phyloP scores from a whole-genome alignment of 2,888 invertebrate genomes.

The Malthinus seriepunctatus region DNA sequence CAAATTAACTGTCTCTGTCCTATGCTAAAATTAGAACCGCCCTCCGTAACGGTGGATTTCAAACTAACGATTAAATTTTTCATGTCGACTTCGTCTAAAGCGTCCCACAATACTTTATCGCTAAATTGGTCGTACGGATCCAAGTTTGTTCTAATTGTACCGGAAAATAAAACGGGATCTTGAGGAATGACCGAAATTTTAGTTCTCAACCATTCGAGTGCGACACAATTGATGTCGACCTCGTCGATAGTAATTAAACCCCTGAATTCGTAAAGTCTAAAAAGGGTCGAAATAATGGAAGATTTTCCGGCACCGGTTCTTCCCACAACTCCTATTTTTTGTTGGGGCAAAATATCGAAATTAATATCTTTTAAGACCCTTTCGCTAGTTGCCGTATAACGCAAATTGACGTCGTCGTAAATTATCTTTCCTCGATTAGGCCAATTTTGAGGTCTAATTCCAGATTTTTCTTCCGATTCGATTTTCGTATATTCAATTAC shows the following conservation, averaged over 20 bases:
- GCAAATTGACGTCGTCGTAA: slow-evolving; percentile 69
- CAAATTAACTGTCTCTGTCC: slow-evolving; percentile 69
- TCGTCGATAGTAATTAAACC: slow-evolving; percentile 82
- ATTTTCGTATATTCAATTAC: slow-evolving; percentile 57
- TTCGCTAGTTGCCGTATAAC: slow-evolving; percentile 72
- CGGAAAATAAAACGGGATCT: slow-evolving; percentile 83
- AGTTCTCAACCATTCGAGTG: slow-evolving; percentile 73
- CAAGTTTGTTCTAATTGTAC: slow-evolving; percentile 82
- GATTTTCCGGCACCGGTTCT: slow-evolving; percentile 83
- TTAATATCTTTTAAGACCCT: slow-evolving; percentile 72
- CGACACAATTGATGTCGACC: slow-evolving; percentile 68
- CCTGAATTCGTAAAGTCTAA: slow-evolving; percentile 75
- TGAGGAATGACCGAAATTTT: slow-evolving; percentile 84
- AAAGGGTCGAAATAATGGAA: slow-evolving; percentile 74
- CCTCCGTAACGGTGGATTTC: slow-evolving; percentile 70
- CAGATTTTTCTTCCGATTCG: slow-evolving; percentile 46
- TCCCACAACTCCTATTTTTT: slow-evolving; percentile 78
- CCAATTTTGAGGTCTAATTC: slow-evolving; percentile 67
- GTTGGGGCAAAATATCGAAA: slow-evolving; percentile 66
- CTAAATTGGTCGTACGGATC: slow-evolving; percentile 82
- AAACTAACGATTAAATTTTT: slow-evolving; percentile 69
- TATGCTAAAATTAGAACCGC: slow-evolving; percentile 52
- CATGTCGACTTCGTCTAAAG: slow-evolving; percentile 77
- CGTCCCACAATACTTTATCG: slow-evolving; percentile 80
- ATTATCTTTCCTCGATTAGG: slow-evolving; percentile 70